These are phyloP conservation scores for Coregonus suidteri DNA, from an alignment of 2,797 vertebrate genomes.

Conservation along the genomic window DNA sequence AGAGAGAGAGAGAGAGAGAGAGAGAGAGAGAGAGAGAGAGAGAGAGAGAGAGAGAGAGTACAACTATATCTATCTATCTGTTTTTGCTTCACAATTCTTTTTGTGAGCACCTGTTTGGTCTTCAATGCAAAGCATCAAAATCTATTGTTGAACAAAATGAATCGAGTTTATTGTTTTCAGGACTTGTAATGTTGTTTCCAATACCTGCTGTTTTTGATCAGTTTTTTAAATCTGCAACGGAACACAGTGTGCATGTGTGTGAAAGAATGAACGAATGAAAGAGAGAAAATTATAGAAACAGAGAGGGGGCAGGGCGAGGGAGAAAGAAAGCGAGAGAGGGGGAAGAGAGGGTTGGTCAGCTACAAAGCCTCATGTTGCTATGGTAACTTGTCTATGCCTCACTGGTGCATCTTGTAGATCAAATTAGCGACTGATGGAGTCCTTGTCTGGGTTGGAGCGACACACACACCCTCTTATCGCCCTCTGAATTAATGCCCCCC, in stretches of 20 bases:
- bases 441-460: slow-evolving; percentile 79
- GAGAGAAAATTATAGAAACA: slow-evolving; percentile 5
- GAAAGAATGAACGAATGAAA: background rate
- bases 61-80: background rate
- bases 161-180: no score
- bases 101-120: background rate
- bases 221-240: no score
- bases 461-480: slow-evolving; percentile 61
- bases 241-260: no score
- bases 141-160: background rate
- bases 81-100: background rate
- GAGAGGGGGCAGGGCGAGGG: background rate
- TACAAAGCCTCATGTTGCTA: slow-evolving; percentile 82
- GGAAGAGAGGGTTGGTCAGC: slow-evolving; percentile 60
- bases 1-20: background rate
- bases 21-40: no score
- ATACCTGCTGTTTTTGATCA: no score
- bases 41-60: background rate
- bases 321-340: background rate
- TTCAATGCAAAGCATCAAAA: background rate
- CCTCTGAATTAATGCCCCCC: slow-evolving; percentile 67
- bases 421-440: slow-evolving; percentile 88
- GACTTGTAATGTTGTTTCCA: no score
- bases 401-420: slow-evolving; percentile 92
- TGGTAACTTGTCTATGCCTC: slow-evolving; percentile 87